Percentiles rank a stretch among this genome's conserved stretches.
Conservation (phyloP, 2,797 vertebrate genomes). For the Echiichthys vipera region DNA sequence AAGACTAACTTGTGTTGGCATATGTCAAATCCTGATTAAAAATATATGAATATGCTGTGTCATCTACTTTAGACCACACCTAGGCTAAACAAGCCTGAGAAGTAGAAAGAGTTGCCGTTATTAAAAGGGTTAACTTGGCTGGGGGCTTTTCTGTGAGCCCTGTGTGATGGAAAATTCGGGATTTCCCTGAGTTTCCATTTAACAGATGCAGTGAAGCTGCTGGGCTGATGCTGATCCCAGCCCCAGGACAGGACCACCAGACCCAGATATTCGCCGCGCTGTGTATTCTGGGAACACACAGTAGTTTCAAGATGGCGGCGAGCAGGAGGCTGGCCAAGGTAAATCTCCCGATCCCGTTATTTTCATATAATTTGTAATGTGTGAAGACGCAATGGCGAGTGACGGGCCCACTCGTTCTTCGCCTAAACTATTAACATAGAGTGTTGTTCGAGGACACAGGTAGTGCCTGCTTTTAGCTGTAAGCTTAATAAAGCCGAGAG, state of each 20-base stretch:
- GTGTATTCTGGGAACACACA: conserved; percentile 85
- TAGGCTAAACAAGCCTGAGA: no score
- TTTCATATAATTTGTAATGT: conserved; percentile 18
- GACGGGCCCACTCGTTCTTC: rapidly evolving
- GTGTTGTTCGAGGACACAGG: not conserved
- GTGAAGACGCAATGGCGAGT: not conserved
- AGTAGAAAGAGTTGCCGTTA: no score
- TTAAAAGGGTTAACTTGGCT: not conserved
- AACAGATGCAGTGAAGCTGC: not conserved
- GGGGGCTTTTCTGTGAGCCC: no score
- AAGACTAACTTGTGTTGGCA: no score
- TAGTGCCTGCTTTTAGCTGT: not conserved
- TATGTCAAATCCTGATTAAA: no score
- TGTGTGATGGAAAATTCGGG: no score
- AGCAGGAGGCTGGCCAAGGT: conserved; percentile 86
- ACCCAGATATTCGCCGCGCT: conserved; percentile 67
- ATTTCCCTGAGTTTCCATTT: no score
- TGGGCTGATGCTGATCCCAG: not conserved
- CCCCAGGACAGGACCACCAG: conserved; percentile 1
- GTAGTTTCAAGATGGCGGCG: conserved; percentile 88
- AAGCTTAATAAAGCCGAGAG: conserved; percentile 49
- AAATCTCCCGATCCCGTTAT: conserved; percentile 71
- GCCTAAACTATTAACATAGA: not conserved
- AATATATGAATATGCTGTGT: no score
- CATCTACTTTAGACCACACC: no score